Evolutionary conservation across 2,888 invertebrate genomes (phyloP).

Genomic region (Oligia latruncula): DNA sequence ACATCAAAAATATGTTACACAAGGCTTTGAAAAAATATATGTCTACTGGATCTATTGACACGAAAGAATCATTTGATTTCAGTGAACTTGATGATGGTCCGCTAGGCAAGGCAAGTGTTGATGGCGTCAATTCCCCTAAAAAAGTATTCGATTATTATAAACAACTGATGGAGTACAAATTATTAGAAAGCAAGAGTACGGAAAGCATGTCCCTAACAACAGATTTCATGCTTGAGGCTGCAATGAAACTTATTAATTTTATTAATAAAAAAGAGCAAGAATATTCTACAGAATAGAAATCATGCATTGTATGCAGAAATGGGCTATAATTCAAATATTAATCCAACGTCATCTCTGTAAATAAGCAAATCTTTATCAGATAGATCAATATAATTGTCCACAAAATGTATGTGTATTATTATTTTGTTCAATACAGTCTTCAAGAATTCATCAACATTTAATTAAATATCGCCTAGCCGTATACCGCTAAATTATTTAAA

Average conservation of each 20-base stretch:
- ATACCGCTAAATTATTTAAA: too few species aligned
- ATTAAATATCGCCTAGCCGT: too few species aligned
- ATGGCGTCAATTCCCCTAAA: slow-evolving; percentile 49
- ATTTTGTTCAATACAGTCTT: not conserved
- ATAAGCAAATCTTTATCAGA: slow-evolving; percentile 17
- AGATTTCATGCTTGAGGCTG: slow-evolving; percentile 69
- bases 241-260: slow-evolving; percentile 76
- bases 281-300: slow-evolving; percentile 55
- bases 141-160: slow-evolving; percentile 58
- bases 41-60: slow-evolving; percentile 41
- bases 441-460: not conserved
- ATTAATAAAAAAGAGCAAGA: slow-evolving; percentile 78
- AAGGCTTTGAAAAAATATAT: slow-evolving; percentile 59
- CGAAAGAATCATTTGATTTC: slow-evolving; percentile 64
- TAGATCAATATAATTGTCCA: slow-evolving; percentile 23
- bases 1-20: slow-evolving; percentile 65
- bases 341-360: slow-evolving; percentile 17
- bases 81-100: slow-evolving; percentile 69
- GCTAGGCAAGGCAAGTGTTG: slow-evolving; percentile 58
- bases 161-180: slow-evolving; percentile 13
- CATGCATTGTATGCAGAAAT: slow-evolving; percentile 2
- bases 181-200: slow-evolving; percentile 1
- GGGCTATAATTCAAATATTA: not conserved
- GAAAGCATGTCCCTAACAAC: slow-evolving; percentile 17
- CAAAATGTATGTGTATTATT: slow-evolving; percentile 1